Evolutionary conservation across 2,797 vertebrate species (phyloP), one percentile per base, ranked within the genome.

Genomic region (Hippopotamyrus pictus): DNA sequence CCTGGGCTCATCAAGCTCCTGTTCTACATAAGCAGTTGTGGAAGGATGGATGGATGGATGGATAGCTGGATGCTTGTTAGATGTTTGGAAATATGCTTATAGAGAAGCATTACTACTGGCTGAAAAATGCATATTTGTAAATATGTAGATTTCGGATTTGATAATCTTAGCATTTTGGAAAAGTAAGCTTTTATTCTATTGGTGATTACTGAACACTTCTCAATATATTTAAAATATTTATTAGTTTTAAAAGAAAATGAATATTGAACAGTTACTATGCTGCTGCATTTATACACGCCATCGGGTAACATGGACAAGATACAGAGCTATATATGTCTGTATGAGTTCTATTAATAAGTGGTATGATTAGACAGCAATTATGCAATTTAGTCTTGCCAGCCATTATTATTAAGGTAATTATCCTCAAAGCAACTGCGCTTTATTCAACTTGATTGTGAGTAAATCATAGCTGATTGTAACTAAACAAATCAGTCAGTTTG

Each of bases 371-470:
- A 85, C 11, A 50, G 48, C 82, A 85, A 51, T 85, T 48, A 51
- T 50, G 82, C 51, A 85, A 85, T 51, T 50, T 29, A 85, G 22
- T 25, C n/a, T 85, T 50, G 46, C 44, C 82, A 85, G 22, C n/a
- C 22, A 48, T 85, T 85, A 85, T 85, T 51, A 85, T 85, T 85
- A 51, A 85, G 82, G 50, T 29, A 85, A 85, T 85, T 50, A 48
- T 84, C 22, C 82, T 84, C 46, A 50, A 48, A 84, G n/a, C 82
- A 84, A 84, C 37, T 84, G n/a, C 2, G 8, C 44, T 25, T 85
- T 85, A 51, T 50, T 84, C n/a, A 1, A 14, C 7, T 17, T 50
- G 48, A 85, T 85, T 51, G 79, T 12, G 48, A 51, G 48, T 85
- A 50, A 85, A 85, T 85, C 82, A 48, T 25, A 85, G 11, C 82